phyloP scores from a whole-genome alignment of 2,888 invertebrate genomes.

The Drosophila lacicola region DNA sequence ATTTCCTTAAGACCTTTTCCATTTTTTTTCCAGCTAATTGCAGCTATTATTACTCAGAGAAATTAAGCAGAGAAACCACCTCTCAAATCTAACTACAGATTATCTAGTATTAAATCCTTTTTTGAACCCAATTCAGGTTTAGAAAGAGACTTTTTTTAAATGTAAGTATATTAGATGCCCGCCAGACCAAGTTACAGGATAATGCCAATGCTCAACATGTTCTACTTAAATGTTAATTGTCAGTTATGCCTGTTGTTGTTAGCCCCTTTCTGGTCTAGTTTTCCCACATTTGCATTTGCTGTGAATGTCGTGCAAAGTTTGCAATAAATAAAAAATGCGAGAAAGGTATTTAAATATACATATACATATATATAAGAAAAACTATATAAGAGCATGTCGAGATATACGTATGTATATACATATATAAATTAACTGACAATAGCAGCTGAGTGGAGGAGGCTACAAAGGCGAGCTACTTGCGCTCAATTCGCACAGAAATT shows the following conservation, averaged over 20 bases:
- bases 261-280: conserved; percentile 10
- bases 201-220: not conserved
- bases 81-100: too few relatives aligned
- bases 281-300: conserved; percentile 32
- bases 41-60: too few relatives aligned
- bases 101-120: too few relatives aligned
- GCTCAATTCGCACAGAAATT: conserved; percentile 70
- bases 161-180: too few relatives aligned
- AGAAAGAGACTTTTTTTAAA: too few relatives aligned
- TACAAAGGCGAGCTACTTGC: conserved; percentile 44
- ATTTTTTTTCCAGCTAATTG: too few relatives aligned
- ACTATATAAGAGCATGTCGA: conserved; percentile 9
- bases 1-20: too few relatives aligned
- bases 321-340: conserved; percentile 33
- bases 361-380: not conserved
- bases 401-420: conserved; percentile 1
- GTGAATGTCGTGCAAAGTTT: conserved; percentile 24
- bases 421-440: conserved; percentile 45
- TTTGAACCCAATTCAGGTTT: too few relatives aligned
- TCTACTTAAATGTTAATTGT: not conserved
- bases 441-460: conserved; percentile 10
- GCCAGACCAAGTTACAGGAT: not conserved
- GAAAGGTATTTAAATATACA: conserved; percentile 6
- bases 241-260: conserved; percentile 16
- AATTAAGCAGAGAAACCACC: too few relatives aligned